Evolutionary conservation across 2,113 vertebrate genomes (phyloP), one percentile per base, ranked within the genome.

Genomic region (Carassius carassius): DNA sequence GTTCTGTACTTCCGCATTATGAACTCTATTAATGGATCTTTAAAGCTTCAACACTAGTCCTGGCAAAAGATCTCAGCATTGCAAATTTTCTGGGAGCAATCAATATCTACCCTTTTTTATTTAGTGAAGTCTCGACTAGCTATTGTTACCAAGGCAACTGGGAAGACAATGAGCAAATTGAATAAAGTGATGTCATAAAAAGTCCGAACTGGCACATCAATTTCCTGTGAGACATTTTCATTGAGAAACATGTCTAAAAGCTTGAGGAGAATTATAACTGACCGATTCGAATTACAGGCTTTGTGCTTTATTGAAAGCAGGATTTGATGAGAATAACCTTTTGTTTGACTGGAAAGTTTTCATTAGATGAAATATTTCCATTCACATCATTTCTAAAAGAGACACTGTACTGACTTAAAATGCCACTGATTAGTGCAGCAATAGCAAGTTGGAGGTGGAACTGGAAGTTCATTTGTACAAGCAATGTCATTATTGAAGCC

Each of bases 61-160:
- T 54, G 35, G 51, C 76, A 19, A 17, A 41, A 72, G 17, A 72
- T 62, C 9, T 65, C 54, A 74, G 19, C 7, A 49, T 75, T 65
- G 16, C 69, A 60, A 29, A 17, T 81, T 49, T 67, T 81, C n/a
- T 65, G 8, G 10, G 17, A 56, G 49, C 14, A 82, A 56, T 56
- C n/a, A 23, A 75, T n/a, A 76, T 62, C 69, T 41, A 58, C 32
- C 16, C 25, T 37, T 7, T 35, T 19, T 19, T 56, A 5, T 41
- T 79, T 72, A 72, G 1, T 11, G 11, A 60, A 37, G 37, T 62
- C 41, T 85, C 25, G n/a, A 80, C 23, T 29, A 37, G 35, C 44
- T 81, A 63, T 74, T 74, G 84, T 74, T 85, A 63, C 67, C 69
- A 81, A 74, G 37, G 78, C 69, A 81, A 85, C 84, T 65, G 56